phyloP scores from a whole-genome alignment of 1,140 invertebrate species.

The Rhizoglyphus robini region DNA sequence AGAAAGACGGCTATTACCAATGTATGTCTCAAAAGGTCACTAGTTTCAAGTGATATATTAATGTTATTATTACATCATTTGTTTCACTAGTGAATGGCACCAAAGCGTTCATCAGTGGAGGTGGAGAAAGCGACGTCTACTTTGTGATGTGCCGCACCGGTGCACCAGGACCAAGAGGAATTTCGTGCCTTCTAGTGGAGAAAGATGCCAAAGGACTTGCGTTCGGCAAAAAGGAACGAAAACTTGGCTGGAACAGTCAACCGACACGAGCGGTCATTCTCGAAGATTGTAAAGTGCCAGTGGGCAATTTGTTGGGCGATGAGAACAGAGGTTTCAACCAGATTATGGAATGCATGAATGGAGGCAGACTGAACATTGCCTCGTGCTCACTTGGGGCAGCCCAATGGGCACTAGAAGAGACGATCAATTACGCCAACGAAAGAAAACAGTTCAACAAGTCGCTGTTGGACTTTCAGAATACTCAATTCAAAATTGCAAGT shows the following conservation, averaged over 20 bases:
- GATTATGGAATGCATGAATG: slow-evolving; percentile 49
- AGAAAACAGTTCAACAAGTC: slow-evolving; percentile 46
- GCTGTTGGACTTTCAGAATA: slow-evolving; percentile 45
- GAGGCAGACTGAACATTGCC: slow-evolving; percentile 46
- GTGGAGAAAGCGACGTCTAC: slow-evolving; percentile 42
- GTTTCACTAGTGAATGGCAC: slow-evolving; percentile 52
- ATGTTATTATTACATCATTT: slow-evolving; percentile 1
- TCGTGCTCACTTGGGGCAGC: slow-evolving; percentile 48
- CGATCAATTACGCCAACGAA: slow-evolving; percentile 41
- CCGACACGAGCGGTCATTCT: slow-evolving; percentile 46
- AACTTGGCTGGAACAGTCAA: slow-evolving; percentile 47
- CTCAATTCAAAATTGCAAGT: slow-evolving; percentile 45
- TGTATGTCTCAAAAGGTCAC: no score
- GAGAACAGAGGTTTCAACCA: slow-evolving; percentile 47
- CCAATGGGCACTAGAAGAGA: slow-evolving; percentile 42
- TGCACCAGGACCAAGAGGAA: slow-evolving; percentile 43
- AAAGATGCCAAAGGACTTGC: slow-evolving; percentile 42
- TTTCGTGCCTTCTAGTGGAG: slow-evolving; percentile 46
- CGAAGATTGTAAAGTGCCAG: slow-evolving; percentile 46
- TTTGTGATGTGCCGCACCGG: slow-evolving; percentile 46
- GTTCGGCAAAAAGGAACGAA: slow-evolving; percentile 48
- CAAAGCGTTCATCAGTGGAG: slow-evolving; percentile 53
- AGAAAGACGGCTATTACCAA: slow-evolving; percentile 61
- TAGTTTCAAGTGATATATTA: background rate
- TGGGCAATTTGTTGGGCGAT: slow-evolving; percentile 41